Conservation (phyloP, 1,140 invertebrate genomes). For the Papilio glaucus region DNA sequence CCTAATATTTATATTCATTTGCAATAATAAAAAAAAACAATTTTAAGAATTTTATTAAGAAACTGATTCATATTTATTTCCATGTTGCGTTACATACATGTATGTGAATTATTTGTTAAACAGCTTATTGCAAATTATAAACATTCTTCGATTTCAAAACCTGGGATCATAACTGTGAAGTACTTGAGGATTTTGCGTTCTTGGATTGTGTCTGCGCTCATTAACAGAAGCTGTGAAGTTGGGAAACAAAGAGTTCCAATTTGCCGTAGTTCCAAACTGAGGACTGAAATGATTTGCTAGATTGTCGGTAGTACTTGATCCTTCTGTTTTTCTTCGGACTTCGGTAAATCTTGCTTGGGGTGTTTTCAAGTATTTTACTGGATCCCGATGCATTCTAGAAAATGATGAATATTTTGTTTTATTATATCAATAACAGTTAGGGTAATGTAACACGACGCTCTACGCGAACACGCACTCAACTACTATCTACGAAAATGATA, state of each 20-base stretch:
- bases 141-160: constrained; percentile 4
- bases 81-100: background rate
- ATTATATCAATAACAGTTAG: background rate
- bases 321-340: constrained; percentile 5
- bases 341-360: background rate
- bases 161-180: constrained; percentile 15
- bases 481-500: constrained; percentile 14
- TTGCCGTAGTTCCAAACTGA: background rate
- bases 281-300: background rate
- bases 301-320: background rate
- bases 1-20: no score
- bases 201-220: background rate
- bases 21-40: background rate
- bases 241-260: constrained; percentile 3
- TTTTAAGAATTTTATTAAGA: background rate
- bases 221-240: background rate
- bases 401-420: background rate
- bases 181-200: background rate
- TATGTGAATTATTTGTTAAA: background rate
- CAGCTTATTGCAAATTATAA: background rate
- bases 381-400: background rate
- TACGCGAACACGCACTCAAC: constrained; percentile 12
- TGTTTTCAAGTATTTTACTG: background rate
- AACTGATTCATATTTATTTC: constrained; percentile 4
- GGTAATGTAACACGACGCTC: background rate